Evolutionary conservation across 2,113 vertebrate species (phyloP).

Genomic region (Genyomyrus donnyi): DNA sequence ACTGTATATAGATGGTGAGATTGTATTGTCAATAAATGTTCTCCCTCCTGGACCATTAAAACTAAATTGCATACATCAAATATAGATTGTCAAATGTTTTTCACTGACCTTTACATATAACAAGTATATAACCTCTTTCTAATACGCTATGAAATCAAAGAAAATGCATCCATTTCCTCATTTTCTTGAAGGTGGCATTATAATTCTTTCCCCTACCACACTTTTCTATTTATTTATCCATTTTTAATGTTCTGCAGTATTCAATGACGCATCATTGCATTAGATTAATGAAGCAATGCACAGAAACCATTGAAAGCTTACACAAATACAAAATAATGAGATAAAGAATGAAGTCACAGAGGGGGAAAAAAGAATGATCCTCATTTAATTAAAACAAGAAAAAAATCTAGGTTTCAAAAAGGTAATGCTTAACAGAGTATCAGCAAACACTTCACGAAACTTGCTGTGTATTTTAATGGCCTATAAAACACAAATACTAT

Average conservation of each 20-base stretch:
- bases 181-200: neutral
- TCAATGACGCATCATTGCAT: neutral
- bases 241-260: neutral
- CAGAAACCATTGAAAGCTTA: neutral
- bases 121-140: neutral
- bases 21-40: neutral
- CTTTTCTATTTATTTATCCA: neutral
- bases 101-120: neutral
- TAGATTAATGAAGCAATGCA: slow-evolving; percentile 6
- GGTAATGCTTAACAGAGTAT: neutral
- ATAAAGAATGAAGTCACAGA: neutral
- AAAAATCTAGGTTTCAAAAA: neutral
- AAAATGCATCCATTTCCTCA: neutral
- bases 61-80: neutral
- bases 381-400: slow-evolving; percentile 6
- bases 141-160: neutral
- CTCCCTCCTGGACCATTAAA: neutral
- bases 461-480: neutral
- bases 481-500: neutral
- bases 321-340: slow-evolving; percentile 1
- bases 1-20: neutral
- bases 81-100: neutral
- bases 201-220: neutral
- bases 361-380: neutral
- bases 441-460: neutral